A percentile compares a stretch with the other conserved stretches of the same genome.
Conservation (phyloP, 2,113 vertebrate genomes). For the Elephantulus edwardii region DNA sequence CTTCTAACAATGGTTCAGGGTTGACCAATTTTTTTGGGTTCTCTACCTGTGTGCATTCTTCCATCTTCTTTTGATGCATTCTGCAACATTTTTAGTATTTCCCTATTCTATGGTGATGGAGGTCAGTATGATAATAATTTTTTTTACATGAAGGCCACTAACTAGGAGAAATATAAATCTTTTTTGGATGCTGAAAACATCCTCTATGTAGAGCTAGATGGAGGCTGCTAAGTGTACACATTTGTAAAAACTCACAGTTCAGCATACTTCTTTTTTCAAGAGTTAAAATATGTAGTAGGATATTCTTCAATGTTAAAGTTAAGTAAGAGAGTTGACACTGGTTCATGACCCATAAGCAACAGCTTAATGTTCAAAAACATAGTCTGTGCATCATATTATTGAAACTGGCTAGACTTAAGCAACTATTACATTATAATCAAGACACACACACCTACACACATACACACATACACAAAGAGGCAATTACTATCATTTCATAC, state of each 20-base stretch:
- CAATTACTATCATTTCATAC: too few relatives aligned
- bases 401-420: neutral
- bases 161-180: neutral
- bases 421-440: neutral
- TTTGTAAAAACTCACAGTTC: neutral
- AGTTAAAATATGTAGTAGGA: neutral
- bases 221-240: neutral
- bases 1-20: too few relatives aligned
- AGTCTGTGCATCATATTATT: neutral
- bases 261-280: neutral
- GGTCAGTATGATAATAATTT: neutral
- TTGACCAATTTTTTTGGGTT: too few relatives aligned
- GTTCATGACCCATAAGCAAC: neutral
- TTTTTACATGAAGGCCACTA: neutral
- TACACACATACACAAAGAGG: too few relatives aligned
- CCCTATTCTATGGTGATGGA: neutral
- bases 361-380: neutral
- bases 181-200: neutral
- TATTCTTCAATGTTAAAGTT: neutral
- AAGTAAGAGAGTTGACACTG: neutral
- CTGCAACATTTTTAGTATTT: too few relatives aligned
- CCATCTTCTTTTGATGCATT: too few relatives aligned
- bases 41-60: too few relatives aligned
- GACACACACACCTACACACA: neutral
- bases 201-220: neutral